phyloP scores from a whole-genome alignment of 2,113 vertebrate species.

The pig (Sus scrofa) region DNA sequence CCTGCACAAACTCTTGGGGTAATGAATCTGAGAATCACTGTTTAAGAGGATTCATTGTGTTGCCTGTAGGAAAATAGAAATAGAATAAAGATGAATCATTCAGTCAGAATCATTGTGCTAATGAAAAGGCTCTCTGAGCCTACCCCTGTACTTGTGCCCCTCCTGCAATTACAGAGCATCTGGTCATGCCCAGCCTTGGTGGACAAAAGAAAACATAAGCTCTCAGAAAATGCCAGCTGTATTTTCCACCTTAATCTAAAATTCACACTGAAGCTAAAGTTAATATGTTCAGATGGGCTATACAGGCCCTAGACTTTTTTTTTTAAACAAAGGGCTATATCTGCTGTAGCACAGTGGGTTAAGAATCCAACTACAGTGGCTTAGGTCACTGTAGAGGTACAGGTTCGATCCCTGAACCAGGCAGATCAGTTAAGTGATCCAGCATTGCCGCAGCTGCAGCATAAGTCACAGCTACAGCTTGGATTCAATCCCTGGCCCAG shows the following conservation, averaged over 20 bases:
- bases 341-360: too few species aligned
- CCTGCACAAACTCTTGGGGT: background rate
- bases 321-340: slow-evolving; percentile 62
- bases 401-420: too few species aligned
- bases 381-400: too few species aligned
- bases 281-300: slow-evolving; percentile 1
- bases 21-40: slow-evolving; percentile 20
- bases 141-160: rapidly evolving
- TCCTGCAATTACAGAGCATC: background rate
- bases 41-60: slow-evolving; percentile 23
- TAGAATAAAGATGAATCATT: slow-evolving; percentile 26
- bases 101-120: slow-evolving; percentile 18
- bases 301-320: background rate
- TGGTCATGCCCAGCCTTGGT: background rate
- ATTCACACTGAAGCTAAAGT: slow-evolving; percentile 46
- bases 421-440: too few species aligned
- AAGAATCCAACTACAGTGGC: too few species aligned
- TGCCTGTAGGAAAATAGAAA: slow-evolving; percentile 55
- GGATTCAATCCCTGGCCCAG: too few species aligned
- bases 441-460: too few species aligned
- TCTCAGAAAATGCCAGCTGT: background rate
- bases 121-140: background rate
- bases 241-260: slow-evolving; percentile 64
- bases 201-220: slow-evolving; percentile 15
- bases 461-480: too few species aligned